Evolutionary conservation across 2,888 invertebrate genomes (phyloP), one percentile per base, ranked within the genome.

Genomic region (Pegoplata infirma): DNA sequence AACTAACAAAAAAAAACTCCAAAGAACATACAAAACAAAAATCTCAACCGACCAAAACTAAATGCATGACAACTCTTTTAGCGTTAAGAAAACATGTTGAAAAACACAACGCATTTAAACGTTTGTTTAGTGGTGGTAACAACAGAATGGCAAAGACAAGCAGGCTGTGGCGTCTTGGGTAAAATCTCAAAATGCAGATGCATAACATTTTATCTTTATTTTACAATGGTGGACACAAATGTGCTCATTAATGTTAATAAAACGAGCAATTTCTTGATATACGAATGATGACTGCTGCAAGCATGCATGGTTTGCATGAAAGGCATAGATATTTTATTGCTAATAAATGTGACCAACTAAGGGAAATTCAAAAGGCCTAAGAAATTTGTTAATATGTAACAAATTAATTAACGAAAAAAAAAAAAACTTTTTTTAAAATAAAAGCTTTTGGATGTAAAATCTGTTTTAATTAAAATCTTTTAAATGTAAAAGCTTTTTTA

Each of bases 181-280:
- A 75, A 47, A 75, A 47, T 75, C 75, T 68, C 68, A 28, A 49
- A 75, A 73, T 63, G 64, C 68, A 73, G 68, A 78, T 73, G 78
- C 69, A 75, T 75, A 79, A 75, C 71, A 79, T 67, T 79, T 79
- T 79, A 79, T 79, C 75, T 79, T 75, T 79, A 79, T 79, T 72
- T 75, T 49, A 66, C 67, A 44, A 75, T 75, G 75, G 71, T 67
- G 67, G 79, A 79, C 79, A 79, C 75, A 79, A 79, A 79, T 79
- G 79, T 58, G 71, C 79, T 79, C 79, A 79, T 79, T 79, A 79
- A 79, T 79, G 79, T 79, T 79, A 79, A 79, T 79, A 79, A 75
- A 79, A 79, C 71, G 79, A 67, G 71, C 79, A 63, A 75, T 79
- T 75, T 71, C 74, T 71, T 79, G 46, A 79, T 67, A 79, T 79